Percentiles rank a stretch among this genome's conserved stretches.
Conservation (phyloP, 2,888 invertebrate species). For the Cataglyphis rosenhaueri region DNA sequence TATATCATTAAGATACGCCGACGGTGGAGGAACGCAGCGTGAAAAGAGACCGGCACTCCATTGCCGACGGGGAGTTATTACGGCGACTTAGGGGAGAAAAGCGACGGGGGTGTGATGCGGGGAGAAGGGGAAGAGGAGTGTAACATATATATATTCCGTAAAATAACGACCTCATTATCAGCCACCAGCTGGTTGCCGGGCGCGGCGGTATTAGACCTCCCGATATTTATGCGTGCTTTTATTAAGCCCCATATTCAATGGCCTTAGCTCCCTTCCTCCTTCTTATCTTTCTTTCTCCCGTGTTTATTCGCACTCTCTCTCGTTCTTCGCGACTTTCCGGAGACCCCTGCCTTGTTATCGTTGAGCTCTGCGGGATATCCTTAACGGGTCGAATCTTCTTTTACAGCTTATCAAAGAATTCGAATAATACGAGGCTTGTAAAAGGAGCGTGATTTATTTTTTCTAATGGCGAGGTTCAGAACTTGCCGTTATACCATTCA, state of each 20-base stretch:
- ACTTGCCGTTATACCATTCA: not conserved
- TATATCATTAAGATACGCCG: constrained; percentile 56
- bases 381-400: constrained; percentile 30
- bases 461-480: not conserved
- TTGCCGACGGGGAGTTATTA: constrained; percentile 65
- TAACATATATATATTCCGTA: constrained; percentile 49
- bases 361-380: constrained; percentile 42
- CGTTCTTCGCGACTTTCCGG: constrained; percentile 53
- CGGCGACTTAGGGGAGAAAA: constrained; percentile 58
- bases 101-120: not conserved
- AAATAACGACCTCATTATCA: constrained; percentile 83
- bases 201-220: constrained; percentile 73
- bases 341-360: constrained; percentile 34
- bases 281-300: not conserved
- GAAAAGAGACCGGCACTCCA: constrained; percentile 55
- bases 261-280: constrained; percentile 8
- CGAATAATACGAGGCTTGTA: not conserved
- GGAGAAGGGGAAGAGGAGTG: not conserved
- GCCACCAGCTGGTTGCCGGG: constrained; percentile 75
- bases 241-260: constrained; percentile 74
- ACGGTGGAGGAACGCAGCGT: constrained; percentile 18
- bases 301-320: not conserved
- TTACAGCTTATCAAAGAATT: constrained; percentile 21
- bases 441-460: constrained; percentile 16
- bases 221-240: constrained; percentile 80